Base-by-base conservation (phyloP, 2,888 invertebrate genomes). In the Sphaeridia pumilis region DNA sequence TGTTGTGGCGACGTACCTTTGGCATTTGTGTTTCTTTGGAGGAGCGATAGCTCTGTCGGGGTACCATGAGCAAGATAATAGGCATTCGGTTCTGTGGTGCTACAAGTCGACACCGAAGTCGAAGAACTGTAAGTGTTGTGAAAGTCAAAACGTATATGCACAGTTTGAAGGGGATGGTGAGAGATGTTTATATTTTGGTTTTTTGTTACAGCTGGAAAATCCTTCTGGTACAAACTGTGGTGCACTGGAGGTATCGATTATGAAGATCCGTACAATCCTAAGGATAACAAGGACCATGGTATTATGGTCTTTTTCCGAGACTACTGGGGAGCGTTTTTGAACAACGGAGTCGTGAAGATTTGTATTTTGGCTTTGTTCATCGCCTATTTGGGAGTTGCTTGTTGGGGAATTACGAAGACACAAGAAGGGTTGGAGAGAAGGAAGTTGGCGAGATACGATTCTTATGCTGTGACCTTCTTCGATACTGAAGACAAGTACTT, bases 1-100 rank as follows among this genome's bases (percentile, higher is more conserved):
- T 0, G 88, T 90, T 3, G 79, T 82, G 60, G 87, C 90, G 69
- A 88, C 89, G 14, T 92, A 88, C 71, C 70, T 89, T 41, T 93
- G 89, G 82, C 92, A 93, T 71, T 73, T 92, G 55, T 90, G 89
- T 22, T 92, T 93, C 76, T 93, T 93, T 71, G 82, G 88, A 31
- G 90, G 85, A 14, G 88, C 90, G 67, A 83, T 93, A 66, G 90
- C 90, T 5, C 78, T 89, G 63, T 86, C 88, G 24, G 93, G 92
- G 25, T 88, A 89, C 69, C 81, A 87, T 68, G 93, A 94, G 70
- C 79, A 84, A 66, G 81, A 82, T 65, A 92, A 92, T 70, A 75
- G 84, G 25, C 93, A 93, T 71, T 84, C 87, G 0, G 57, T 71
- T 48, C 76, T 89, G 48, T 77, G 84, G 27, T 83, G 81, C 67